phyloP scores from a whole-genome alignment of 2,113 vertebrate genomes.

The Sclerurus mexicanus region DNA sequence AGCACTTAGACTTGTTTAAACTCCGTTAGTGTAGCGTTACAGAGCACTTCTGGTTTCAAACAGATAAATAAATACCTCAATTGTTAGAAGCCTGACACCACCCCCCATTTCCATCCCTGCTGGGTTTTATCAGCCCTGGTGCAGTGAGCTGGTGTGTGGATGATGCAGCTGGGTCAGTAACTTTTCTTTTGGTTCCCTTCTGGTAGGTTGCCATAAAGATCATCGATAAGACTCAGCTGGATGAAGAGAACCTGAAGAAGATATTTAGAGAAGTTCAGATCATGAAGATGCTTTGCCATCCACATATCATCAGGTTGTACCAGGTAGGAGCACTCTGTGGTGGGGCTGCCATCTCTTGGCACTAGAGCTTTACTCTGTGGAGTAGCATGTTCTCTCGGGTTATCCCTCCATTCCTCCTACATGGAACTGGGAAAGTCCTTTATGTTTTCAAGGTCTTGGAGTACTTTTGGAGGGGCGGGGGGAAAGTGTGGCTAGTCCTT shows the following conservation, averaged over 20 bases:
- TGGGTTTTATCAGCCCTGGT: neutral
- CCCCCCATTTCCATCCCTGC: neutral
- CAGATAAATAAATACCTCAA: neutral
- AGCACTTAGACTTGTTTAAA: neutral
- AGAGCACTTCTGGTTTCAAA: neutral
- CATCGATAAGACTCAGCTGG: slow-evolving; percentile 96
- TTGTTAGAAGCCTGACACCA: neutral
- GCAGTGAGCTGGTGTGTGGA: neutral
- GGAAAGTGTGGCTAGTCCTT: neutral
- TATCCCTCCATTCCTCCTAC: neutral
- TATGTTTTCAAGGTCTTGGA: neutral
- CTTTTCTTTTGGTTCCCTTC: neutral
- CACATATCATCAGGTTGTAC: slow-evolving; percentile 96
- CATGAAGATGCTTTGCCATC: slow-evolving; percentile 99
- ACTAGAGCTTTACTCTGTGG: fast-evolving
- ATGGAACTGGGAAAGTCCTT: neutral
- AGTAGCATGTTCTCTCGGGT: fast-evolving
- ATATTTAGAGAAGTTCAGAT: slow-evolving; percentile 98
- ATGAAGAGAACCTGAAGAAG: slow-evolving; percentile 99
- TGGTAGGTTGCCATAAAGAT: slow-evolving; percentile 97
- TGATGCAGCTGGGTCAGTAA: neutral
- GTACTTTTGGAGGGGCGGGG: neutral
- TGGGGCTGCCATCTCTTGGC: neutral
- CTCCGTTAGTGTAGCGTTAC: neutral
- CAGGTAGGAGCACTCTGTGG: slow-evolving; percentile 77